phyloP scores from a whole-genome alignment of 2,888 invertebrate genomes.

The Tillus elongatus region DNA sequence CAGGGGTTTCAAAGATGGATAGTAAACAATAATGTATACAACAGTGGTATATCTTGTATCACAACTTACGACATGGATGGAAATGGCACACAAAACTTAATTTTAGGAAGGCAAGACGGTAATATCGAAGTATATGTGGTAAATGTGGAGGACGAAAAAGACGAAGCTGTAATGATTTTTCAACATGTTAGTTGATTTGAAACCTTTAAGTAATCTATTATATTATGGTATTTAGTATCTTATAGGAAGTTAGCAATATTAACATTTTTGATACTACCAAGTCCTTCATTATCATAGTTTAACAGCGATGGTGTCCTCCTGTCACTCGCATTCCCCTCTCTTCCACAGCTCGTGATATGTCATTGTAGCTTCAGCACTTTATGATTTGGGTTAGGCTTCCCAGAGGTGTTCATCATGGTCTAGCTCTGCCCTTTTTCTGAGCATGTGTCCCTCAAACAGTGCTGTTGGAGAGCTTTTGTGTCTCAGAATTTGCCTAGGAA shows the following conservation, averaged over 20 bases:
- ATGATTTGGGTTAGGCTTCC: too few relatives aligned
- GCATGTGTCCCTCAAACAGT: too few relatives aligned
- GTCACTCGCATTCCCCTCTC: too few relatives aligned
- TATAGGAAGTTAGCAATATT: neutral
- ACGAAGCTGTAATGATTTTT: constrained; percentile 47
- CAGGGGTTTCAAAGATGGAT: constrained; percentile 41
- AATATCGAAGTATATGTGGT: constrained; percentile 64
- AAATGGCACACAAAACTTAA: constrained; percentile 59
- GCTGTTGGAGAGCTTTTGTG: too few relatives aligned
- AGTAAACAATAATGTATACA: constrained; percentile 33
- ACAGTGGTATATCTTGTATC: constrained; percentile 53
- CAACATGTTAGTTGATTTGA: constrained; percentile 43
- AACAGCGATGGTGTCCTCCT: too few relatives aligned
- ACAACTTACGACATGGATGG: constrained; percentile 62
- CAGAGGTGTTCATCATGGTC: too few relatives aligned
- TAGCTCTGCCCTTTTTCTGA: too few relatives aligned
- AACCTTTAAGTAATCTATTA: constrained; percentile 2
- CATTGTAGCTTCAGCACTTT: too few relatives aligned
- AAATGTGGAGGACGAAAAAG: constrained; percentile 46
- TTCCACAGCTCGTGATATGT: too few relatives aligned
- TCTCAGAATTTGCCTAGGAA: too few relatives aligned
- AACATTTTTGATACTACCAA: neutral
- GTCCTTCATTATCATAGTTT: too few relatives aligned
- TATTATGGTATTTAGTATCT: neutral
- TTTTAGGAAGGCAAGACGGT: constrained; percentile 75